phyloP scores from a whole-genome alignment of 2,113 vertebrate species.

The Psilopsiagon aymara region DNA sequence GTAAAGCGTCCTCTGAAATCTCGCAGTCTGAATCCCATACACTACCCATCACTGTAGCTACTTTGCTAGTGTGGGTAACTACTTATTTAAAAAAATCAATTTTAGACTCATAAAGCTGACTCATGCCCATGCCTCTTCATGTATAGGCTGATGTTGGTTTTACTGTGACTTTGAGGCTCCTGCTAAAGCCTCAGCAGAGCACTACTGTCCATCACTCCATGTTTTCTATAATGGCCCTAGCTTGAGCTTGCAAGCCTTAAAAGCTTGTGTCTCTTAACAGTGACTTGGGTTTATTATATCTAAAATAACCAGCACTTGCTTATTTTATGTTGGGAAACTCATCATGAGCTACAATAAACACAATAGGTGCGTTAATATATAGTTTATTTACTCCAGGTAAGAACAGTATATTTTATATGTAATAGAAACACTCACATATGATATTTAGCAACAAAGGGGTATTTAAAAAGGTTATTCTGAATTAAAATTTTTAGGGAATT shows the following conservation, averaged over 20 bases:
- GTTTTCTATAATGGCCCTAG: not conserved
- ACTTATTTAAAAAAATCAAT: not conserved
- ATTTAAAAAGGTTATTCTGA: not conserved
- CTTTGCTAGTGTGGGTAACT: not conserved
- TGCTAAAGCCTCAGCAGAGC: not conserved
- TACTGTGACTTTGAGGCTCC: not conserved
- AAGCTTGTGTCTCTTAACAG: not conserved
- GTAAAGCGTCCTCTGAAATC: not conserved
- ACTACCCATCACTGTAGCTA: fast-evolving
- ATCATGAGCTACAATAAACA: not conserved
- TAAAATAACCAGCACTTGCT: not conserved
- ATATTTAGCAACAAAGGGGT: not conserved
- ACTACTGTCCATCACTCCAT: not conserved
- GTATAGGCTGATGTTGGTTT: not conserved
- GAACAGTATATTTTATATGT: not conserved
- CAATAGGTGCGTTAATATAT: not conserved
- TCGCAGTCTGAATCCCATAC: fast-evolving
- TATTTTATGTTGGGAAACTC: not conserved
- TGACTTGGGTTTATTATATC: not conserved
- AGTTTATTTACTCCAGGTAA: not conserved
- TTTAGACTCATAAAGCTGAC: not conserved
- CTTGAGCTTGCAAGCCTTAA: not conserved
- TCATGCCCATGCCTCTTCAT: not conserved
- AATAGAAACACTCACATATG: not conserved
- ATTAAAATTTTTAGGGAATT: not conserved